Evolutionary conservation across 2,113 vertebrate genomes (phyloP).

Genomic region (Alligator sinensis): DNA sequence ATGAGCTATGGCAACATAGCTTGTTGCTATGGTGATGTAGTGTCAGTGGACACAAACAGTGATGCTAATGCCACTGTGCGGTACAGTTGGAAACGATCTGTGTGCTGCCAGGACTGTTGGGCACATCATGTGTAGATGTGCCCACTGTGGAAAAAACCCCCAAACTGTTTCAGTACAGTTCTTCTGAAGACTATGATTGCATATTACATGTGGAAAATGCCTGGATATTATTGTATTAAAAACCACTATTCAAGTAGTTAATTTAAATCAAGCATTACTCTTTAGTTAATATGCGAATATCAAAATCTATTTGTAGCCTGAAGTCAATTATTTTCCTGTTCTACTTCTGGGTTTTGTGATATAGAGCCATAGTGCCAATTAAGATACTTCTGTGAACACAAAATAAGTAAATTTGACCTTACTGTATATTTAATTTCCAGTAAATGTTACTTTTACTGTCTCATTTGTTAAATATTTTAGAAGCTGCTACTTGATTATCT

Average conservation of each 20-base stretch:
- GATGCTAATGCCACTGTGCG: too few species aligned
- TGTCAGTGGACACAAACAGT: too few species aligned
- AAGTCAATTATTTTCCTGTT: background rate
- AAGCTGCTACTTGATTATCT: background rate
- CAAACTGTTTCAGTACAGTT: background rate
- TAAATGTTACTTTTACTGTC: background rate
- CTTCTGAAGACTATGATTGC: background rate
- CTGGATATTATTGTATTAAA: background rate
- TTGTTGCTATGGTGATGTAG: too few species aligned
- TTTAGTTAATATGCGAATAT: background rate
- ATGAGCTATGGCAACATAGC: too few species aligned
- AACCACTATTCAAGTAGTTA: background rate
- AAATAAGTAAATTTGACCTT: background rate
- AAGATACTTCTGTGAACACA: background rate
- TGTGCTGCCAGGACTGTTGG: too few species aligned
- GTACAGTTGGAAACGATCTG: too few species aligned
- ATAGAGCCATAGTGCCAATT: background rate
- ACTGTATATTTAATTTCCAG: background rate
- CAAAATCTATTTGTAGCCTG: background rate
- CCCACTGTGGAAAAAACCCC: background rate
- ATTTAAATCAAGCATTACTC: background rate
- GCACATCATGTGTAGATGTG: too few species aligned
- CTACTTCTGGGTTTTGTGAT: background rate
- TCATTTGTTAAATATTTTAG: background rate
- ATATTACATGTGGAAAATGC: background rate